Base-by-base conservation (phyloP, 2,113 vertebrate species). In the Antechinus stuartii region DNA sequence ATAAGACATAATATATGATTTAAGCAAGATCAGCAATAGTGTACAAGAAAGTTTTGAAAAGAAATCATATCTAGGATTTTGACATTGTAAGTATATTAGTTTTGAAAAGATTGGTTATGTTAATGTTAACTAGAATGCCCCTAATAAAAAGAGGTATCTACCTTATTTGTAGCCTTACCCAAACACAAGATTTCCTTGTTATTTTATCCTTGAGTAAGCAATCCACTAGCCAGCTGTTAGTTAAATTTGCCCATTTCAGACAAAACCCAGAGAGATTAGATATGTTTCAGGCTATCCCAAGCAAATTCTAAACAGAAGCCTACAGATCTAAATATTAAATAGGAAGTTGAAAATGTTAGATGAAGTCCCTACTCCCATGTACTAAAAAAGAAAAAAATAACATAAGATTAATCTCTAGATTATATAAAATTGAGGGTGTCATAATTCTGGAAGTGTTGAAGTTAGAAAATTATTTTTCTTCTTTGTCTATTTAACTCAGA, bases 141-240 rank as follows among this genome's bases (percentile, higher is more conserved):
- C 89, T 89, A 55, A 84, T 91, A 49, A 94, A 56, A 57, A 56
- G 93, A 92, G 90, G 93, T 35, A 54, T 25, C 93, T 84, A 56
- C 91, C 90, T 92, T 91, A n/a, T 55, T 52, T 92, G 92, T 93
- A 96, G 92, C n/a, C n/a, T 94, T 91, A 94, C 52, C 91, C 89
- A 89, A 91, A 95, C 53, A 91, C 23, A 25, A 96, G 68, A 92
- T 54, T 52, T 92, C 68, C 47, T 76, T 54, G 95, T 96, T 96
- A 96, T 96, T 97, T 97, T 95, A 89, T 91, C 93, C 91, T 93
- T 76, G 49, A 47, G 61, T 96, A 92, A 97, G 42, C 91, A 89
- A 91, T 94, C 94, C 91, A 91, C 16, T 84, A 92, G 52, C 91
- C 94, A 46, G 56, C 27, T 94, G 49, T 95, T 94, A 27, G 56